Percentiles rank a stretch among this genome's conserved stretches.
Conservation (phyloP, 2,797 vertebrate genomes). For the Paratrypauchen microcephalus region DNA sequence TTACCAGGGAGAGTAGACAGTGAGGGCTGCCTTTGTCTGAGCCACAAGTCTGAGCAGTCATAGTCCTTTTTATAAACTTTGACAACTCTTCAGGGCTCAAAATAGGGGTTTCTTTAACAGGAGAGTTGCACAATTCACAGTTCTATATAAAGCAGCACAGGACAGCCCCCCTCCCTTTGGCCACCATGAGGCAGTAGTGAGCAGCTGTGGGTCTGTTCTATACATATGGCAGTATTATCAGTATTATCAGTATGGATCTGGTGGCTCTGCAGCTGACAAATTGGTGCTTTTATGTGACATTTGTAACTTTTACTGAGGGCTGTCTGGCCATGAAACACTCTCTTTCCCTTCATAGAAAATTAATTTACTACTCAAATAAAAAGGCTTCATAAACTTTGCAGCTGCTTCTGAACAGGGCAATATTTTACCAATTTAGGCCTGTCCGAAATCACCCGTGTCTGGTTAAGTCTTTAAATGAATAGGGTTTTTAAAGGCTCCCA, state of each 20-base stretch:
- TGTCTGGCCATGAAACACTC: constrained; percentile 38
- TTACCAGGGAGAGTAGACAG: neutral
- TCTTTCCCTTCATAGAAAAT: constrained; percentile 44
- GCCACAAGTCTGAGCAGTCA: neutral
- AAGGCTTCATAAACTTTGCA: constrained; percentile 67
- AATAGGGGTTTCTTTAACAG: neutral
- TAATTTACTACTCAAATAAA: constrained; percentile 60
- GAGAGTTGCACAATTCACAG: neutral
- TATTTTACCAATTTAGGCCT: constrained; percentile 9
- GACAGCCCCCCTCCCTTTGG: neutral
- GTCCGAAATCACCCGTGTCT: constrained; percentile 10
- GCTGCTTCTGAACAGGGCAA: constrained; percentile 43
- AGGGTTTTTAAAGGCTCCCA: neutral
- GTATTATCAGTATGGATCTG: constrained; percentile 9
- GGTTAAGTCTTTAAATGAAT: constrained; percentile 10
- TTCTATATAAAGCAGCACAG: neutral
- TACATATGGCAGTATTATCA: neutral
- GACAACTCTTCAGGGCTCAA: neutral
- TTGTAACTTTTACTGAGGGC: constrained; percentile 27
- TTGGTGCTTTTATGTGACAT: constrained; percentile 33
- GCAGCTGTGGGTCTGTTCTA: neutral
- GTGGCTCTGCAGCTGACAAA: constrained; percentile 40
- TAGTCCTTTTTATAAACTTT: neutral
- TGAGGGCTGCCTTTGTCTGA: neutral
- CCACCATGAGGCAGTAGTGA: constrained; percentile 3